A percentile compares a stretch with the other conserved stretches of the same genome.
Conservation (phyloP, 2,888 invertebrate genomes). For the Eutolmus rufibarbis region DNA sequence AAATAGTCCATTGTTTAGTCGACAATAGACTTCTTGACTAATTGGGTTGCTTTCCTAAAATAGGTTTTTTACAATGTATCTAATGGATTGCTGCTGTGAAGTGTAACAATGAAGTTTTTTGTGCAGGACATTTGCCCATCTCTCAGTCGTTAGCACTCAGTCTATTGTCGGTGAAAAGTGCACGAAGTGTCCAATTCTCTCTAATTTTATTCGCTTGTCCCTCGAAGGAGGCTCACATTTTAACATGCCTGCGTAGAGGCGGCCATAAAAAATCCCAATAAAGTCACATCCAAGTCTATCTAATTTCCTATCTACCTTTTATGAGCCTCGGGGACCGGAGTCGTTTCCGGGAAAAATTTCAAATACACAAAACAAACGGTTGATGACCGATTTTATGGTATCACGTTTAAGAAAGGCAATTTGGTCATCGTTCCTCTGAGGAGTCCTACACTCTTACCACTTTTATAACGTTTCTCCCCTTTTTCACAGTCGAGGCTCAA, state of each 20-base stretch:
- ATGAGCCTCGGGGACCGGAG: neutral
- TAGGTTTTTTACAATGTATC: neutral
- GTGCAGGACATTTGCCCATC: neutral
- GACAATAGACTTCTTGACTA: neutral
- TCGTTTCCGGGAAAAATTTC: slow-evolving; percentile 35
- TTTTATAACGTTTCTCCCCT: neutral
- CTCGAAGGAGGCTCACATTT: neutral
- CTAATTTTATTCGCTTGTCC: neutral
- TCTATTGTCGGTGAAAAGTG: neutral
- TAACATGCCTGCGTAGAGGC: neutral
- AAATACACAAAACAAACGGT: slow-evolving; percentile 40
- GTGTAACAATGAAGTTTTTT: neutral
- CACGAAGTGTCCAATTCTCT: neutral
- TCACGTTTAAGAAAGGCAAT: slow-evolving; percentile 27
- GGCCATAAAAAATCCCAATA: neutral
- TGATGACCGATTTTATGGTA: slow-evolving; percentile 38
- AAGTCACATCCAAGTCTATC: neutral
- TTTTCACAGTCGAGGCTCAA: neutral
- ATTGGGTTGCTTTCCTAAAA: neutral
- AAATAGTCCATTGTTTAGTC: neutral
- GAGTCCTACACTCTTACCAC: neutral
- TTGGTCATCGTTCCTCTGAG: neutral
- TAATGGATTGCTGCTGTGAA: neutral
- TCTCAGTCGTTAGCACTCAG: neutral
- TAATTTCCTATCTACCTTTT: slow-evolving; percentile 42